These are phyloP conservation scores for Phoenicopterus ruber DNA, from an alignment of 2,113 vertebrate genomes.

Conservation along the genomic window DNA sequence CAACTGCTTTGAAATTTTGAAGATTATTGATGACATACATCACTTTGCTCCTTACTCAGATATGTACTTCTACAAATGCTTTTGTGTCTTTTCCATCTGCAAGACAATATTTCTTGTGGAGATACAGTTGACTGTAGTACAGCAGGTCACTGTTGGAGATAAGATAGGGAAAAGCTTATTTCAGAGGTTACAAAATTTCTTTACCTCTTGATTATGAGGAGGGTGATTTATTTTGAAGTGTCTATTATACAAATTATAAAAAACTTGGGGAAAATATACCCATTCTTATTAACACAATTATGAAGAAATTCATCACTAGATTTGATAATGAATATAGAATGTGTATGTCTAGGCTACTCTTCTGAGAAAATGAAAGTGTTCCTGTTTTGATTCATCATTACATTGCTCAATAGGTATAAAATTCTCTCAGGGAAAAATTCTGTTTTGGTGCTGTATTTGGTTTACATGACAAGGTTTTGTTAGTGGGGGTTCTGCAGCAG, in stretches of 20 bases:
- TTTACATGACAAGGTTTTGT: neutral
- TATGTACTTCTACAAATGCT: neutral
- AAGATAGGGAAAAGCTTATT: neutral
- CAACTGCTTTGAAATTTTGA: neutral
- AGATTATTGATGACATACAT: neutral
- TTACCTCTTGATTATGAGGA: neutral
- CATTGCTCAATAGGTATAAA: neutral
- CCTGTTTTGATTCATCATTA: neutral
- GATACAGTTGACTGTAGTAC: neutral
- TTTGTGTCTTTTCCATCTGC: neutral
- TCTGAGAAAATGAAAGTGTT: neutral
- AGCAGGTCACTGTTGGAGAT: neutral
- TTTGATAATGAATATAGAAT: neutral
- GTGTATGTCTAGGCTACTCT: neutral
- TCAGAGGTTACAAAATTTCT: neutral
- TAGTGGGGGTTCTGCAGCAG: no score
- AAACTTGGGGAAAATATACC: neutral
- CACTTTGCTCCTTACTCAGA: neutral
- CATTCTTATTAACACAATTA: neutral
- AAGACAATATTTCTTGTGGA: neutral
- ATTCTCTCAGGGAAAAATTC: neutral
- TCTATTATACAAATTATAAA: neutral
- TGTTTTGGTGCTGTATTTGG: neutral
- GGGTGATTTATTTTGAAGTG: neutral
- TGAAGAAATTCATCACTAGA: neutral